Evolutionary conservation across 1,140 invertebrate species (phyloP).

Genomic region (Holotrichia oblita): DNA sequence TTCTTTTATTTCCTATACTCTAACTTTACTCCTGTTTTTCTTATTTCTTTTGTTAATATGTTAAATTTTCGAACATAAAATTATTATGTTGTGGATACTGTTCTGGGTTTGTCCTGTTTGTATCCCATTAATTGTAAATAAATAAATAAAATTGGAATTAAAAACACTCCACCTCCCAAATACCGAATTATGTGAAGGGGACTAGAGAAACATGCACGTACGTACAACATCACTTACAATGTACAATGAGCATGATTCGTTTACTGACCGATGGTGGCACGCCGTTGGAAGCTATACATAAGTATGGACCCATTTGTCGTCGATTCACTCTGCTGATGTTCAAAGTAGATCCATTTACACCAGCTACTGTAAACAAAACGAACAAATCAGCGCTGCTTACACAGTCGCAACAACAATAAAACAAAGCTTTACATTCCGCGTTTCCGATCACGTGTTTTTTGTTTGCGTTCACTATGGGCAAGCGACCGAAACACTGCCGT

Average conservation of each 20-base stretch:
- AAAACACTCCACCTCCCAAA: too few relatives aligned
- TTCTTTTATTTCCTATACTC: too few relatives aligned
- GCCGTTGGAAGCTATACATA: conserved; percentile 73
- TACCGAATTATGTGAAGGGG: too few relatives aligned
- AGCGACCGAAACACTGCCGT: neutral
- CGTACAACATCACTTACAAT: conserved; percentile 71
- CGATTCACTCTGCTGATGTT: conserved; percentile 60
- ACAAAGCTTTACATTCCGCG: neutral
- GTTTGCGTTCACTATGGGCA: neutral
- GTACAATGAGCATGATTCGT: conserved; percentile 76
- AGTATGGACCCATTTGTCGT: conserved; percentile 62
- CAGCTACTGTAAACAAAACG: conserved; percentile 55
- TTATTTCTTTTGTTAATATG: too few relatives aligned
- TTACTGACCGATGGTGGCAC: conserved; percentile 84
- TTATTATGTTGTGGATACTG: too few relatives aligned
- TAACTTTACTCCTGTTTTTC: too few relatives aligned
- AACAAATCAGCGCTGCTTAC: conserved; percentile 15
- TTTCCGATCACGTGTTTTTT: conserved; percentile 13
- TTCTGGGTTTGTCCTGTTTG: too few relatives aligned
- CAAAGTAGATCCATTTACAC: conserved; percentile 60
- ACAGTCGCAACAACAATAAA: neutral
- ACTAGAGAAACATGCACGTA: neutral
- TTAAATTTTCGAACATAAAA: too few relatives aligned
- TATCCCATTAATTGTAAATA: too few relatives aligned
- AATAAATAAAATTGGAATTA: too few relatives aligned